A percentile compares a stretch with the other conserved stretches of the same genome.
phyloP scores from a whole-genome alignment of 2,113 vertebrate species.

The Zosterops lateralis region DNA sequence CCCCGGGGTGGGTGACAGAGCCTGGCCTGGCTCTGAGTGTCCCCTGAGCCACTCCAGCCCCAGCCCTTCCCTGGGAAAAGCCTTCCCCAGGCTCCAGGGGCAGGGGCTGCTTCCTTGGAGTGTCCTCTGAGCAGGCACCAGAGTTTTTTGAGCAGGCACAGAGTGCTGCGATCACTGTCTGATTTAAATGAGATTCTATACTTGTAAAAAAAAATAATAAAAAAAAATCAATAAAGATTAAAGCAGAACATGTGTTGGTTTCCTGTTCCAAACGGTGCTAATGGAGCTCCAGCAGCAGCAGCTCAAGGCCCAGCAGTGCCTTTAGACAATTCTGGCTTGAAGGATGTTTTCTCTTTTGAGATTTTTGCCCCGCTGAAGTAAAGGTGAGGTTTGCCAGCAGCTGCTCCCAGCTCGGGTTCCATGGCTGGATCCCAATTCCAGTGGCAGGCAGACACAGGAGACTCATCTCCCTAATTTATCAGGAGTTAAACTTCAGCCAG shows the following conservation, averaged over 20 bases:
- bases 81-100: neutral
- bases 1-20: neutral
- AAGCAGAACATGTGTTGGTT: slow-evolving; percentile 13
- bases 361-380: neutral
- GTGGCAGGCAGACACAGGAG: neutral
- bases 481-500: neutral
- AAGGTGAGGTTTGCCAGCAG: neutral
- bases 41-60: neutral
- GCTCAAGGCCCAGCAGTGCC: neutral
- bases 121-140: neutral
- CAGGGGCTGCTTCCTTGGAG: neutral
- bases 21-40: neutral
- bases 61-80: neutral
- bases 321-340: neutral
- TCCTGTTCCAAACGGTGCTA: neutral
- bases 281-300: neutral
- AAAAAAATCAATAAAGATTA: slow-evolving; percentile 38
- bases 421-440: accelerated
- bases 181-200: slow-evolving; percentile 59
- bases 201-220: neutral
- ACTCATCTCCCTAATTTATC: neutral
- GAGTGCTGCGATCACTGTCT: neutral
- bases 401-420: neutral
- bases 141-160: neutral
- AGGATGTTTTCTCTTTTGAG: neutral